Conservation (phyloP, 2,113 vertebrate genomes). For the Vanacampus margaritifer region DNA sequence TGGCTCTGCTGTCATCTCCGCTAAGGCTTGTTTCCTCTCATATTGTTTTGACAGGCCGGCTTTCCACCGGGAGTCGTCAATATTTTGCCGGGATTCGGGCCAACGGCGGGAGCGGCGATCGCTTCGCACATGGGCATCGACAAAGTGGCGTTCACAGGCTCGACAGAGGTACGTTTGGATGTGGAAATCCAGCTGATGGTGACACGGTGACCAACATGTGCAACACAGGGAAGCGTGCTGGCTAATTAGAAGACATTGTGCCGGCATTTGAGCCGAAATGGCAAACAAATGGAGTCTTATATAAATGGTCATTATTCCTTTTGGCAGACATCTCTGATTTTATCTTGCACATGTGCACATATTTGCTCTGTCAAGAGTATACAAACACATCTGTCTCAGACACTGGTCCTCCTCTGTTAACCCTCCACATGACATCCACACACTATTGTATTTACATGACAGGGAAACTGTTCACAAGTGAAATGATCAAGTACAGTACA, state of each 20-base stretch:
- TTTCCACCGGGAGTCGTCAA: slow-evolving; percentile 99
- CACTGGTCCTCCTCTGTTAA: slow-evolving; percentile 22
- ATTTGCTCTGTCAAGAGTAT: slow-evolving; percentile 34
- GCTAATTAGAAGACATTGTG: slow-evolving; percentile 39
- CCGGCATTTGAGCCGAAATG: slow-evolving; percentile 51
- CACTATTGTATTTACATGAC: slow-evolving; percentile 18
- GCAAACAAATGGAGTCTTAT: slow-evolving; percentile 56
- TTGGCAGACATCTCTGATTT: slow-evolving; percentile 48
- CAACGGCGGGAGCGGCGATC: slow-evolving; percentile 91
- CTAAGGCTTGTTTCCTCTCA: slow-evolving; percentile 74
- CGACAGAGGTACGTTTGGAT: slow-evolving; percentile 83
- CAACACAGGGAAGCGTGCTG: slow-evolving; percentile 32
- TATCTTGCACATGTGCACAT: slow-evolving; percentile 48
- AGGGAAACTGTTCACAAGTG: slow-evolving; percentile 41
- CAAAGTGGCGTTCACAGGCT: slow-evolving; percentile 98
- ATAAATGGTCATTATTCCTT: slow-evolving; percentile 49
- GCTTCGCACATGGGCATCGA: slow-evolving; percentile 93
- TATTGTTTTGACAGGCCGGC: slow-evolving; percentile 89
- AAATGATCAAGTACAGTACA: slow-evolving; percentile 38
- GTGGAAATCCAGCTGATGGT: slow-evolving; percentile 18
- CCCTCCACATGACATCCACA: slow-evolving; percentile 5
- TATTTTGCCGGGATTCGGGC: slow-evolving; percentile 97
- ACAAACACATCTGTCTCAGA: slow-evolving; percentile 40
- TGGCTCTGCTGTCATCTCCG: slow-evolving; percentile 67
- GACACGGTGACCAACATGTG: slow-evolving; percentile 64